Conservation (phyloP, 1,140 invertebrate species). For the Cotesia vestalis region DNA sequence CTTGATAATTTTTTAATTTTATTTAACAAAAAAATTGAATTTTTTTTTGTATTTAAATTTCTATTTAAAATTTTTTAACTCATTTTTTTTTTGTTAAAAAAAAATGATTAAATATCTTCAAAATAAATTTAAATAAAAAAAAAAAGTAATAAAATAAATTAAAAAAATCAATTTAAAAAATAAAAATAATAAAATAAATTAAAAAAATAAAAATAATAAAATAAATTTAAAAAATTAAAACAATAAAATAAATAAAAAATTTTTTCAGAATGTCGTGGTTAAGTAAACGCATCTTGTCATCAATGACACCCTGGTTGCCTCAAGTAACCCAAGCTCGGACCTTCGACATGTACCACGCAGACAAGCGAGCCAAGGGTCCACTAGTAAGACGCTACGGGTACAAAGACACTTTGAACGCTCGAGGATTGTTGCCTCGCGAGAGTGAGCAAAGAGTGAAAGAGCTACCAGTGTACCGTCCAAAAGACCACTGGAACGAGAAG, state of each 20-base stretch:
- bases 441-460: slow-evolving; percentile 64
- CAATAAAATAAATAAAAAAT: neutral
- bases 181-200: neutral
- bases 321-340: slow-evolving; percentile 57
- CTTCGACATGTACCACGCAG: slow-evolving; percentile 74
- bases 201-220: too few species aligned
- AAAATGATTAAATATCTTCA: too few species aligned
- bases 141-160: too few species aligned
- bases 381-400: slow-evolving; percentile 76
- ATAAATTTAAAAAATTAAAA: too few species aligned
- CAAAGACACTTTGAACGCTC: slow-evolving; percentile 71
- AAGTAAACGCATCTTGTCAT: slow-evolving; percentile 36
- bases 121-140: too few species aligned
- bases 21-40: too few species aligned
- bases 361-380: slow-evolving; percentile 71
- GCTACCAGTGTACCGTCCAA: slow-evolving; percentile 77
- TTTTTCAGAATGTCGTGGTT: slow-evolving; percentile 49
- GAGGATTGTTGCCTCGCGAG: slow-evolving; percentile 75
- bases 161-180: too few species aligned
- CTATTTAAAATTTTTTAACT: too few species aligned
- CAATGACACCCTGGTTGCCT: slow-evolving; percentile 52
- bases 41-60: too few species aligned
- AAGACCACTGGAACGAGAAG: slow-evolving; percentile 77
- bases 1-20: too few species aligned
- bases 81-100: too few species aligned